Conservation (phyloP, 2,888 invertebrate genomes). For the Platerodrilus igneus region DNA sequence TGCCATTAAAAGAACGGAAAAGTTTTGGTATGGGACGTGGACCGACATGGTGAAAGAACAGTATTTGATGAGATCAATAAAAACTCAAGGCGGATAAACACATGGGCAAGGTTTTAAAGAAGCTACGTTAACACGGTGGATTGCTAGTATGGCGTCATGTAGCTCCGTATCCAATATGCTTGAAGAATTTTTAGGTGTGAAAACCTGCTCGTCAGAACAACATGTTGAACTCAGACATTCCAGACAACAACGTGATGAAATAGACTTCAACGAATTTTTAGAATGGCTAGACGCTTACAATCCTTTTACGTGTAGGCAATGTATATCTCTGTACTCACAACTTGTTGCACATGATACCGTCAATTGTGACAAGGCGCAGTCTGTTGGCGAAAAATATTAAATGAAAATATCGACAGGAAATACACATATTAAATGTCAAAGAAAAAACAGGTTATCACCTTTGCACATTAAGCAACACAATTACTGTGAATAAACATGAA, state of each 20-base stretch:
- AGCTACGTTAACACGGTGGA: conserved; percentile 6
- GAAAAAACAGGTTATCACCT: too few relatives aligned
- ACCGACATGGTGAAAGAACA: conserved; percentile 11
- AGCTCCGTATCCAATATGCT: neutral
- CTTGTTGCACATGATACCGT: conserved; percentile 2
- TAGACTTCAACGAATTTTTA: conserved; percentile 1
- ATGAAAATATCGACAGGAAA: too few relatives aligned
- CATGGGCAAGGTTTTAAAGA: conserved; percentile 5
- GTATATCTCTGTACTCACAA: conserved; percentile 1
- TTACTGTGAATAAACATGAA: too few relatives aligned
- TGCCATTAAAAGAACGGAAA: conserved; percentile 3
- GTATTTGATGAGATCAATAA: conserved; percentile 7
- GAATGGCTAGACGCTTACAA: conserved; percentile 6
- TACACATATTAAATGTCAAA: too few relatives aligned
- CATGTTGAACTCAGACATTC: conserved; percentile 4
- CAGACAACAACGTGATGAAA: conserved; percentile 4
- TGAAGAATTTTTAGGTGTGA: conserved; percentile 4
- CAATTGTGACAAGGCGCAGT: conserved; percentile 1
- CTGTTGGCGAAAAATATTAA: conserved; percentile 3
- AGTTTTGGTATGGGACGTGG: conserved; percentile 11
- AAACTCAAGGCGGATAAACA: conserved; percentile 5
- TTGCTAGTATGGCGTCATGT: conserved; percentile 6
- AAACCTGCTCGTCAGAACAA: neutral
- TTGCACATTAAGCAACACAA: too few relatives aligned
- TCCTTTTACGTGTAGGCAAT: conserved; percentile 4